Evolutionary conservation across 2,888 invertebrate genomes (phyloP), one percentile per base, ranked within the genome.

Genomic region (Andrena bucephala): DNA sequence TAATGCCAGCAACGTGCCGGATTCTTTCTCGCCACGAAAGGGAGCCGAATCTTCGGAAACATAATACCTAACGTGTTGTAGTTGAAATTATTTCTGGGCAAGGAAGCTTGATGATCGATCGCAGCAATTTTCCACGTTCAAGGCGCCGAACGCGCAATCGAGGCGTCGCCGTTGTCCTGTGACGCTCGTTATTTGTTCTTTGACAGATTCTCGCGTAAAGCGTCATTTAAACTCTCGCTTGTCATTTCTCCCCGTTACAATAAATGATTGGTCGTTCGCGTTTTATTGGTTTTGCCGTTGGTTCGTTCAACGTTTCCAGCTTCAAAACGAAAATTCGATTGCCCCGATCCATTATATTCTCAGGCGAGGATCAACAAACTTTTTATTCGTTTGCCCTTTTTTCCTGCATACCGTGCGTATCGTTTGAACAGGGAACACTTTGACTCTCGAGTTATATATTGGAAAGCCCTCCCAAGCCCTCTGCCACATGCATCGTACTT

Each of bases 321-420:
- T 74, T 52, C 59, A 6, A 66, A 74, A 69, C 68, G n/a, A 76
- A 65, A 65, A 65, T 29, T 36, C 42, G 27, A 50, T 33, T 50
- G 24, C 3, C 2, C 27, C 57, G 5, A 36, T 59, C 33, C 29
- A 59, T 69, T 78, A 54, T 42, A 67, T 48, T 36, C 7, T 6
- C 20, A 2, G 2, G 7, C 48, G 10, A 57, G 20, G 4, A 10
- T 70, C 48, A 54, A 76, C 70, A 48, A 59, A 70, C 42, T 7
- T 63, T 69, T 54, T 6, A 6, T 36, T 36, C 4, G 33, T 29
- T 36, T 31, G n/a, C 24, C 68, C 7, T 65, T 24, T 24, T 24
- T 20, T 24, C 57, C 57, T 7, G 24, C 2, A 16, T 16, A 10
- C 20, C 24, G 1, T 20, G 13, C 27, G 31, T 10, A n/a, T 24